phyloP scores from a whole-genome alignment of 2,888 invertebrate genomes.

The Quadriops clusia region DNA sequence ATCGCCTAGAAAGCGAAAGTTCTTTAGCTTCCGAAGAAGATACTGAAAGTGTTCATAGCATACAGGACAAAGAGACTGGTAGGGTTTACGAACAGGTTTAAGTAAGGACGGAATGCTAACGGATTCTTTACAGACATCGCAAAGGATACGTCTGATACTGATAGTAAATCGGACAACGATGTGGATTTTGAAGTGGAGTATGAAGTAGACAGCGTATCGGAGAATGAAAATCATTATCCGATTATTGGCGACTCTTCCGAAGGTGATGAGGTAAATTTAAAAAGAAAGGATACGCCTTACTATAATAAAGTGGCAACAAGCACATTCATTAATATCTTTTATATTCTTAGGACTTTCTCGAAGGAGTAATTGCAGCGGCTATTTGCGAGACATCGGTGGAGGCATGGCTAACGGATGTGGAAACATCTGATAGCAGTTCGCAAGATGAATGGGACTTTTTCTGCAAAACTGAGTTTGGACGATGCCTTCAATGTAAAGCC shows the following conservation, averaged over 20 bases:
- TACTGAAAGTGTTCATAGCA: slow-evolving; percentile 48
- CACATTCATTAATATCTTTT: too few relatives aligned
- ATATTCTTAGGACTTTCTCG: slow-evolving; percentile 16
- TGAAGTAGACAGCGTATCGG: slow-evolving; percentile 16
- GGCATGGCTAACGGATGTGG: slow-evolving; percentile 31
- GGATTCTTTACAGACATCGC: slow-evolving; percentile 32
- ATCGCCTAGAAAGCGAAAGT: slow-evolving; percentile 36
- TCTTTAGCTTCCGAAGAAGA: slow-evolving; percentile 34
- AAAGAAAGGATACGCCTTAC: too few relatives aligned
- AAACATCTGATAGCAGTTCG: slow-evolving; percentile 29
- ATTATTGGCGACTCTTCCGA: too few relatives aligned
- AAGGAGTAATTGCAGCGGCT: slow-evolving; percentile 28
- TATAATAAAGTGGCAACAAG: too few relatives aligned
- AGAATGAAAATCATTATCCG: slow-evolving; percentile 4
- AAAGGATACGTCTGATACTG: slow-evolving; percentile 33
- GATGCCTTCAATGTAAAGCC: slow-evolving; percentile 52
- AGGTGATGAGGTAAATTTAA: too few relatives aligned
- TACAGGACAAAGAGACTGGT: slow-evolving; percentile 58
- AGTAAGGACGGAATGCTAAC: not conserved
- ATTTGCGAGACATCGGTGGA: slow-evolving; percentile 30
- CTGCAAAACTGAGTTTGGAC: slow-evolving; percentile 48
- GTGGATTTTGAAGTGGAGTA: slow-evolving; percentile 27
- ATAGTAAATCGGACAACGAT: slow-evolving; percentile 23
- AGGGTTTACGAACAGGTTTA: slow-evolving; percentile 23
- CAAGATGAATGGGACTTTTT: slow-evolving; percentile 26